Evolutionary conservation across 2,888 invertebrate species (phyloP).

Genomic region (Seira sanloemensis): DNA sequence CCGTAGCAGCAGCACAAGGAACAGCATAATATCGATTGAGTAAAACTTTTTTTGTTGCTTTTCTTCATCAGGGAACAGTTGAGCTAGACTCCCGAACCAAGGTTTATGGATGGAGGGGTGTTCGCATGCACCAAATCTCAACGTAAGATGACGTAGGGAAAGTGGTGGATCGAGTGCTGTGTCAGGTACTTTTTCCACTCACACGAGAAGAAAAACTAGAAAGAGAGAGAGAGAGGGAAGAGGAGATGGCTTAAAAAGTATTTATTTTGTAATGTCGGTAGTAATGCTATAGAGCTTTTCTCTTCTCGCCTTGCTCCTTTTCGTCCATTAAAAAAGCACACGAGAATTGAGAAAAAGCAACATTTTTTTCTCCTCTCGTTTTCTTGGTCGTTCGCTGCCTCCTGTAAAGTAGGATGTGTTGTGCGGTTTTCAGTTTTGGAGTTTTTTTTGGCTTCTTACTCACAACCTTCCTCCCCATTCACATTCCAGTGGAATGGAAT

Average conservation of each 20-base stretch:
- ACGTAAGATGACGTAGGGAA: not conserved
- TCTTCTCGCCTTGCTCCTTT: no score
- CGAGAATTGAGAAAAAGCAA: no score
- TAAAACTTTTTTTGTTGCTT: not conserved
- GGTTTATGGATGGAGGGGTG: not conserved
- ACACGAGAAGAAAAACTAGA: no score
- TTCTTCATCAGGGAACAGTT: not conserved
- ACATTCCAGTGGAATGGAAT: not conserved
- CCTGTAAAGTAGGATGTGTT: not conserved
- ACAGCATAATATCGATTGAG: not conserved
- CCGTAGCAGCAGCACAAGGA: not conserved
- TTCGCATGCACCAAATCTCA: not conserved
- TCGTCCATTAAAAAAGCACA: not conserved
- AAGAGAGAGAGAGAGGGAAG: no score
- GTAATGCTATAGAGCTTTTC: no score
- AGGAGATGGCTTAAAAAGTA: no score
- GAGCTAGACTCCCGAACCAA: not conserved
- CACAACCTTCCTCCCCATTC: not conserved
- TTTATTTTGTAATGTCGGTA: no score
- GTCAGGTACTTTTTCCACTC: not conserved
- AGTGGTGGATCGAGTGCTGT: not conserved
- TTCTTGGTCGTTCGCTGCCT: no score
- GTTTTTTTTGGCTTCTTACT: no score
- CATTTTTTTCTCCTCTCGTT: no score
- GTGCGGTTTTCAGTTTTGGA: not conserved